Evolutionary conservation across 1,140 invertebrate genomes (phyloP), one percentile per base, ranked within the genome.

Genomic region (Calycopis cecrops): DNA sequence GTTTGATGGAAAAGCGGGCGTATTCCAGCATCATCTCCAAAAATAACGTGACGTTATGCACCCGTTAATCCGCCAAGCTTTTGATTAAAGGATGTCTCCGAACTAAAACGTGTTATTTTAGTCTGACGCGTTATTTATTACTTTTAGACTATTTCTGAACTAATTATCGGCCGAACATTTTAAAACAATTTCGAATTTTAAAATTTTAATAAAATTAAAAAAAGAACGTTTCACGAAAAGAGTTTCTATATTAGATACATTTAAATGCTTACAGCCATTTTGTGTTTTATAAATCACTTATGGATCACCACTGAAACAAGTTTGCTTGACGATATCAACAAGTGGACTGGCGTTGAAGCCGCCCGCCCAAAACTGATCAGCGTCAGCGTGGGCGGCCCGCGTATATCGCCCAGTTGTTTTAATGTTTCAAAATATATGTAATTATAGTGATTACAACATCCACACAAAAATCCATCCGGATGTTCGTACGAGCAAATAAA

Each of bases 1-100:
- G 78, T 77, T 81, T 71, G 74, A 76, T 78, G 72, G 68, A 63
- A 60, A 55, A 63, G 64, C 69, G 64, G 60, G 51, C 66, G 55
- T 69, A 71, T 74, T 85, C 83, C 80, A 86, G 83, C 69, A 83
- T 85, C 79, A 85, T 67, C 62, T 74, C 74, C 72, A 49, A 78
- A 86, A 85, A 86, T 86, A 86, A 73, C 74, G 53, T 63, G 61
- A 59, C 63, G 62, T 69, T 71, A 28, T 28, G 21, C 21, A 28
- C 21, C 21, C 21, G 21, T 28, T 17, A 14, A 16, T 44, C 14
- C 14, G 60, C 51, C 63, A 73, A 59, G 51, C 58, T 59, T 44
- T 14, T 53, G 53, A 55, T 53, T 42, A 56, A 62, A 62, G 55
- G 55, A 55, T 44, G 14, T 44, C 14, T 9, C 7, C 1, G 40